These are phyloP conservation scores for Drosophila phalerata DNA, from an alignment of 2,888 invertebrate species.

Conservation along the genomic window DNA sequence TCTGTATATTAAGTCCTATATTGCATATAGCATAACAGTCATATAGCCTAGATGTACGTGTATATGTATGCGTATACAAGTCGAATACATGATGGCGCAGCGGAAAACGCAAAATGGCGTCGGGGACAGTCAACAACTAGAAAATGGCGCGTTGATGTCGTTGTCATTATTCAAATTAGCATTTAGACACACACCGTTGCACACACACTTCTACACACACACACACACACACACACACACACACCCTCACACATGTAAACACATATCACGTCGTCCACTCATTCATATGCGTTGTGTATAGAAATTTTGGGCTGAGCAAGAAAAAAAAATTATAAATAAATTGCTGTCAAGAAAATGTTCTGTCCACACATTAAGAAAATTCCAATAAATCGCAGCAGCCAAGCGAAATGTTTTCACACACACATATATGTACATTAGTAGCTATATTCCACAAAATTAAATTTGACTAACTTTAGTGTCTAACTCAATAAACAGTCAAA, in stretches of 20 bases:
- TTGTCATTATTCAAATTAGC: slow-evolving; percentile 82
- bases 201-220: slow-evolving; percentile 36
- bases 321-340: slow-evolving; percentile 1
- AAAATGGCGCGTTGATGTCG: slow-evolving; percentile 78
- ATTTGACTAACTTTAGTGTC: slow-evolving; percentile 31
- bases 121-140: slow-evolving; percentile 62
- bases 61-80: slow-evolving; percentile 37
- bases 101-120: slow-evolving; percentile 62
- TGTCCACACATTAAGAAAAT: slow-evolving; percentile 37
- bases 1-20: slow-evolving; percentile 28
- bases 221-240: slow-evolving; percentile 12
- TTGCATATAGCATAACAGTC: slow-evolving; percentile 25
- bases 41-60: background rate
- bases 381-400: slow-evolving; percentile 69
- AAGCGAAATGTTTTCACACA: slow-evolving; percentile 15
- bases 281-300: slow-evolving; percentile 56
- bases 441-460: slow-evolving; percentile 33
- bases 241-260: slow-evolving; percentile 5
- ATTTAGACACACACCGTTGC: slow-evolving; percentile 67
- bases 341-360: slow-evolving; percentile 35
- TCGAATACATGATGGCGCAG: slow-evolving; percentile 66
- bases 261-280: slow-evolving; percentile 23
- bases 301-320: slow-evolving; percentile 43
- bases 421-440: background rate
- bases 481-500: slow-evolving; percentile 49